Evolutionary conservation across 2,113 vertebrate genomes (phyloP).

Genomic region (Ovis canadensis): DNA sequence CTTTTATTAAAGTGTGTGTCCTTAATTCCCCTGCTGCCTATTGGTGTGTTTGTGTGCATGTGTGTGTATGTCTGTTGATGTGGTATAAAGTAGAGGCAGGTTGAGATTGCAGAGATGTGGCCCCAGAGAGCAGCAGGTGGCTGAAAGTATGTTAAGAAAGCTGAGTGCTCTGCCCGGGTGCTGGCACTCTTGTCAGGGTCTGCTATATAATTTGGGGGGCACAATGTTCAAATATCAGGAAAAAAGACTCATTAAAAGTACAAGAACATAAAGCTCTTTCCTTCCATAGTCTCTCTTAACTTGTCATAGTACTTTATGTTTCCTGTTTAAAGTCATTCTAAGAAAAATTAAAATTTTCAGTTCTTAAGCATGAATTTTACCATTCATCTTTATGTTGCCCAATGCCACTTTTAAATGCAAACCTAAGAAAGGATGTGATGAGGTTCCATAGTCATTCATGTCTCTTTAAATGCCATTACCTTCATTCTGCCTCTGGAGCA

Average conservation of each 20-base stretch:
- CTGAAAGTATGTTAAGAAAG: background rate
- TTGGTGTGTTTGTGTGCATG: background rate
- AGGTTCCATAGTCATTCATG: background rate
- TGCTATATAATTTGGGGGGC: background rate
- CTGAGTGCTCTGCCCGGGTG: background rate
- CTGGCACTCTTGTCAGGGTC: background rate
- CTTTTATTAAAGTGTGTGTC: background rate
- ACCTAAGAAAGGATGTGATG: background rate
- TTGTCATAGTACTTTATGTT: background rate
- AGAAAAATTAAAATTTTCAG: background rate
- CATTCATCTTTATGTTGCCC: background rate
- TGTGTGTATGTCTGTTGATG: background rate
- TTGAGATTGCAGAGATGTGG: background rate
- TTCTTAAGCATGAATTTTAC: background rate
- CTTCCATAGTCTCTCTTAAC: background rate
- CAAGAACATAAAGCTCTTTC: background rate
- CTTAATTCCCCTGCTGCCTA: background rate
- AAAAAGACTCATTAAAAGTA: background rate
- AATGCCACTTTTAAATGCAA: background rate
- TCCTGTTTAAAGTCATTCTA: background rate
- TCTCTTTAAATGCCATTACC: background rate
- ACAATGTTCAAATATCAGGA: background rate
- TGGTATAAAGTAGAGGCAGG: background rate
- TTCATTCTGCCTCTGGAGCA: background rate
- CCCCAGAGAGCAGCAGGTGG: background rate